These are phyloP conservation scores for Embidobia sp. DNA, from an alignment of 2,888 invertebrate genomes.

Conservation along the genomic window DNA sequence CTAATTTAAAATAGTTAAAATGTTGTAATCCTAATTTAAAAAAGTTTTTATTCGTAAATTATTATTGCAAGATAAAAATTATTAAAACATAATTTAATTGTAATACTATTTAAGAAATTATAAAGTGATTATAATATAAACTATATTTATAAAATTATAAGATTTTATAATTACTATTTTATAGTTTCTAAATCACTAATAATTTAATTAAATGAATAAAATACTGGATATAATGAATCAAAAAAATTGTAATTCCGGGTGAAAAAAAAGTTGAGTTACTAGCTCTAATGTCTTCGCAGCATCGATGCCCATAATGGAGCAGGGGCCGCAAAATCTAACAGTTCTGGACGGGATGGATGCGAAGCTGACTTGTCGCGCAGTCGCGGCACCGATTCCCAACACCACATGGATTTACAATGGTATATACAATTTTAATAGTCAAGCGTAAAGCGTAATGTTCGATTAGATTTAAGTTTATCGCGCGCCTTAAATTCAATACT, in stretches of 20 bases:
- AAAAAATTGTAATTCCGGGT: constrained; percentile 9
- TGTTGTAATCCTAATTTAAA: too few relatives aligned
- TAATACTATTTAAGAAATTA: too few relatives aligned
- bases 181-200: too few relatives aligned
- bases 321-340: constrained; percentile 92
- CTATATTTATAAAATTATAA: too few relatives aligned
- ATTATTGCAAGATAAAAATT: too few relatives aligned
- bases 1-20: too few relatives aligned
- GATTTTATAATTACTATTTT: too few relatives aligned
- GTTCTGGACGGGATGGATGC: constrained; percentile 97
- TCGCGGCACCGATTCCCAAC: constrained; percentile 95
- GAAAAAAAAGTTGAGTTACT: constrained; percentile 2
- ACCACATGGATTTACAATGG: constrained; percentile 96
- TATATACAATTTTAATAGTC: constrained; percentile 78
- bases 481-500: constrained; percentile 23
- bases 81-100: too few relatives aligned
- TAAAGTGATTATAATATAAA: too few relatives aligned
- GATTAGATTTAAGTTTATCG: constrained; percentile 46
- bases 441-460: constrained; percentile 25
- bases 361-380: constrained; percentile 92
- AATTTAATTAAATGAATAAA: too few relatives aligned
- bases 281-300: constrained; percentile 84
- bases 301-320: constrained; percentile 93
- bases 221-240: too few relatives aligned
- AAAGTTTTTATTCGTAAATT: too few relatives aligned